phyloP scores from a whole-genome alignment of 2,888 invertebrate species.

The Sepioteuthis lessoniana region DNA sequence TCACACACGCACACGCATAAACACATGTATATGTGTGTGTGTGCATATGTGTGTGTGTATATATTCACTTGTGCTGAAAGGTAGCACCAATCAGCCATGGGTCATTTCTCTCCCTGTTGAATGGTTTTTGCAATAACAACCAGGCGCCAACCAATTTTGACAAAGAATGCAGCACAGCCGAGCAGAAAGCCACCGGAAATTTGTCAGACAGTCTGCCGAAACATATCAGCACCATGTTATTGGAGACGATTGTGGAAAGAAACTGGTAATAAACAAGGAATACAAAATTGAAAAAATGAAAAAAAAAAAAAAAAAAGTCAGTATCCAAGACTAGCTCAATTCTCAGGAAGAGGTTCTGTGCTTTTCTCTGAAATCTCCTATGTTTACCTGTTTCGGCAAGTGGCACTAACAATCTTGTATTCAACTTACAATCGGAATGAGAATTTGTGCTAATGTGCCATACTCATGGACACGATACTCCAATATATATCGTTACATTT shows the following conservation, averaged over 20 bases:
- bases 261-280: background rate
- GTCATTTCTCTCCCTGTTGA: slow-evolving; percentile 23
- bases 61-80: slow-evolving; percentile 10
- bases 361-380: background rate
- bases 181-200: slow-evolving; percentile 23
- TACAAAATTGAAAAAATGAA: background rate
- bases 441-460: background rate
- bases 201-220: slow-evolving; percentile 1
- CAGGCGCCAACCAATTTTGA: slow-evolving; percentile 33
- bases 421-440: background rate
- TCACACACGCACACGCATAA: too few relatives aligned
- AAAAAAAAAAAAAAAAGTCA: background rate
- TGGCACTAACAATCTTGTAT: background rate
- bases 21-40: background rate
- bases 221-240: slow-evolving; percentile 33
- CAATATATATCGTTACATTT: background rate
- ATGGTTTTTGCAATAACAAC: slow-evolving; percentile 33
- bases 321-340: slow-evolving; percentile 10
- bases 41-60: background rate
- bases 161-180: slow-evolving; percentile 4
- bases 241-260: slow-evolving; percentile 33
- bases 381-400: slow-evolving; percentile 6
- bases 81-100: slow-evolving; percentile 23
- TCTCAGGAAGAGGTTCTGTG: slow-evolving; percentile 10
- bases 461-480: background rate